Percentiles rank a stretch among this genome's conserved stretches.
These are phyloP conservation scores for Corbicula japonica DNA, from an alignment of 2,888 invertebrate species.

Conservation along the genomic window DNA sequence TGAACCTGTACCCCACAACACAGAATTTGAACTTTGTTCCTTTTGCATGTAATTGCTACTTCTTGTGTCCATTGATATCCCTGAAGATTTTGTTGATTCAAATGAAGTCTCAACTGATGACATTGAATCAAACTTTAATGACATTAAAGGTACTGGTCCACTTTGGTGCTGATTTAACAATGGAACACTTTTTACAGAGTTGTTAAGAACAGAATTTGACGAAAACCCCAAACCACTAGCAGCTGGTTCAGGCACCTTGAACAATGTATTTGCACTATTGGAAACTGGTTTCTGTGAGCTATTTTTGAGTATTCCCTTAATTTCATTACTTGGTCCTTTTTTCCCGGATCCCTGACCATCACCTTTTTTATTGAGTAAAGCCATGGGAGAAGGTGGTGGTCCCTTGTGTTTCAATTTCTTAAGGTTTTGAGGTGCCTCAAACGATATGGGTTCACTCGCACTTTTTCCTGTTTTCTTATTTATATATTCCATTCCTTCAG, in stretches of 20 bases:
- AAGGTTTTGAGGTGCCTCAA: neutral
- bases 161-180: too few relatives aligned
- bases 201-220: too few relatives aligned
- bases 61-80: conserved; percentile 2
- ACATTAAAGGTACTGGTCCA: conserved; percentile 25
- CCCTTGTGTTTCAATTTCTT: too few relatives aligned
- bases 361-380: conserved; percentile 33
- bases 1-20: conserved; percentile 6
- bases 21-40: conserved; percentile 2
- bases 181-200: too few relatives aligned
- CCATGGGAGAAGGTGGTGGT: conserved; percentile 59
- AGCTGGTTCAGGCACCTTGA: neutral
- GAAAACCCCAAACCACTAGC: neutral
- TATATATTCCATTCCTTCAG: conserved; percentile 62
- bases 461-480: conserved; percentile 13
- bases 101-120: neutral
- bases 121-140: conserved; percentile 23
- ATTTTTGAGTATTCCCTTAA: too few relatives aligned
- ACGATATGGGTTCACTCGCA: too few relatives aligned
- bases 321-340: too few relatives aligned
- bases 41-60: neutral
- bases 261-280: conserved; percentile 11
- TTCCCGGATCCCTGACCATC: neutral
- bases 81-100: neutral
- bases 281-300: too few relatives aligned